phyloP scores from a whole-genome alignment of 2,888 invertebrate genomes.

The Philopedon plagiatum region DNA sequence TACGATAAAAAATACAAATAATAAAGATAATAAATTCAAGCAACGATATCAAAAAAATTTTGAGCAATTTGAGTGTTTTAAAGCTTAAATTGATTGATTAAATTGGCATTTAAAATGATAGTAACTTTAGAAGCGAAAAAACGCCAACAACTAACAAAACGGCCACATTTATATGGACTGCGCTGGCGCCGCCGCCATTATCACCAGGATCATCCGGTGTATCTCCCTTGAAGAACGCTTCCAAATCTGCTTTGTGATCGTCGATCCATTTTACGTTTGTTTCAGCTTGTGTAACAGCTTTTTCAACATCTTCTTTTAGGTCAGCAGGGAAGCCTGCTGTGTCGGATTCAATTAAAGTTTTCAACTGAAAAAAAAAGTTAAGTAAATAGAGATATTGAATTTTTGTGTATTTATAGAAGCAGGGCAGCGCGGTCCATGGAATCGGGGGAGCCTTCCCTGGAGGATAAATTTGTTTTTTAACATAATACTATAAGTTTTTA shows the following conservation, averaged over 20 bases:
- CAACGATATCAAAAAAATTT: too few relatives aligned
- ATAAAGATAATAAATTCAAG: too few relatives aligned
- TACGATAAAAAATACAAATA: too few relatives aligned
- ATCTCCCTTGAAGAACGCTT: constrained; percentile 33
- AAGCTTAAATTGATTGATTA: too few relatives aligned
- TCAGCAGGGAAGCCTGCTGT: constrained; percentile 8
- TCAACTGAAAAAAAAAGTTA: constrained; percentile 23
- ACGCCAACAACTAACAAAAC: not conserved
- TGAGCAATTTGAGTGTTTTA: too few relatives aligned
- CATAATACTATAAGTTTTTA: not conserved
- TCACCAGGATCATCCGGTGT: too few relatives aligned
- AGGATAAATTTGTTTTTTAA: not conserved
- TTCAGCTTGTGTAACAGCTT: constrained; percentile 37
- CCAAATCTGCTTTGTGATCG: constrained; percentile 34
- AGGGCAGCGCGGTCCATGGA: too few relatives aligned
- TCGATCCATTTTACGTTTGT: constrained; percentile 46
- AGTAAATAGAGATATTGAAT: too few relatives aligned
- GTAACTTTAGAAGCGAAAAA: not conserved
- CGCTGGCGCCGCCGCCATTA: not conserved
- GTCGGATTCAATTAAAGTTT: not conserved
- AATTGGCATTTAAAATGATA: too few relatives aligned
- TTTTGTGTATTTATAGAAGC: too few relatives aligned
- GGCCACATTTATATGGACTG: not conserved
- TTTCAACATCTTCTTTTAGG: constrained; percentile 16
- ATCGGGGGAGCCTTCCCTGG: too few relatives aligned